Percentiles rank a stretch among this genome's conserved stretches.
Conservation (phyloP, 1,140 invertebrate species). For the Diachasma alloeum region DNA sequence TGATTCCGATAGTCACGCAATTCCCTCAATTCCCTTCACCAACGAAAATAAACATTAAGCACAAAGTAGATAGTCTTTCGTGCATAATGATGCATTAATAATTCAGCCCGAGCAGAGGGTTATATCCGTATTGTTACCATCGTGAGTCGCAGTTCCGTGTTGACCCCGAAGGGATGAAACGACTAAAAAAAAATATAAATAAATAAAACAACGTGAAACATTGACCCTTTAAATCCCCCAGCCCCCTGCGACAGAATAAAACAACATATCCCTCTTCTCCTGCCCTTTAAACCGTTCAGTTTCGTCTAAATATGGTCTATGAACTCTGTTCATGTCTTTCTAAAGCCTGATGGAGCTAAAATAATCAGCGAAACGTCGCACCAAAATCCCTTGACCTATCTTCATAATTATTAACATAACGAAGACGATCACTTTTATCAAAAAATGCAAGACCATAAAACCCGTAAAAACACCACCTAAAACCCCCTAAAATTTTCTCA, state of each 20-base stretch:
- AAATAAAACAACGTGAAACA: neutral
- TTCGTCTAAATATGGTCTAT: too few relatives aligned
- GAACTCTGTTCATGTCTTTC: too few relatives aligned
- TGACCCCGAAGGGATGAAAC: neutral
- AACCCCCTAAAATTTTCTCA: too few relatives aligned
- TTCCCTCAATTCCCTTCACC: neutral
- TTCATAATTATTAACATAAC: too few relatives aligned
- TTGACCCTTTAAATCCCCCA: neutral
- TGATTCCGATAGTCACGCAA: neutral
- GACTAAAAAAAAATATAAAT: neutral
- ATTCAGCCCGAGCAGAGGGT: neutral
- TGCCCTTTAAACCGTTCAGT: too few relatives aligned
- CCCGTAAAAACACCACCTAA: neutral
- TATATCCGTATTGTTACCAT: neutral
- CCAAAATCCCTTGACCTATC: too few relatives aligned
- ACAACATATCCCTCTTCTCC: neutral
- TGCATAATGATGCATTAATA: neutral
- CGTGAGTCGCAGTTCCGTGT: neutral
- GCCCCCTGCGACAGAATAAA: neutral
- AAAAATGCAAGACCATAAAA: too few relatives aligned
- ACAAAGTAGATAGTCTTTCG: neutral
- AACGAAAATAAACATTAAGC: neutral
- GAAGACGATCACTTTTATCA: too few relatives aligned
- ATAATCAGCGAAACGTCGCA: too few relatives aligned
- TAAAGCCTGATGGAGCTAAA: too few relatives aligned